Conservation (phyloP, 2,797 vertebrate species). For the Graptemys geographica region DNA sequence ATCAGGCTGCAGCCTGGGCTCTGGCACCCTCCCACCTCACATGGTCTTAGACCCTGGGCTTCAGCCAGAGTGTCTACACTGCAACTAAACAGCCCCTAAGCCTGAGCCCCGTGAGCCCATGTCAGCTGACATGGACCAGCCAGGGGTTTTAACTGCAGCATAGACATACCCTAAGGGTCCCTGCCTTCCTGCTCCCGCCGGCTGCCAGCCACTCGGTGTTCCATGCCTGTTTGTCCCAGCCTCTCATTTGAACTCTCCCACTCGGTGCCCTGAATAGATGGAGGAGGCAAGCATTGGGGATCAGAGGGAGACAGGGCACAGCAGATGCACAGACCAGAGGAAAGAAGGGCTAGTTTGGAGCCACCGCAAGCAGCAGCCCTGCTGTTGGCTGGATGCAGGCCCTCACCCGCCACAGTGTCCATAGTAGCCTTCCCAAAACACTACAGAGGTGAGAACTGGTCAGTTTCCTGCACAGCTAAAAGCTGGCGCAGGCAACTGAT, state of each 20-base stretch:
- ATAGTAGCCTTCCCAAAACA: neutral
- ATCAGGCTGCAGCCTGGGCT: neutral
- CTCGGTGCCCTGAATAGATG: neutral
- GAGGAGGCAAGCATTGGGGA: neutral
- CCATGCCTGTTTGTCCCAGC: neutral
- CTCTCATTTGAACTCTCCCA: neutral
- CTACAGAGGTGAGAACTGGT: accelerated
- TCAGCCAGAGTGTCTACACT: neutral
- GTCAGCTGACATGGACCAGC: neutral
- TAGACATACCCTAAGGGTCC: neutral
- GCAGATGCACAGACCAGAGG: neutral
- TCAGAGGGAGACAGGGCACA: neutral
- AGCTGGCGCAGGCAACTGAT: neutral
- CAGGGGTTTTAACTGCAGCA: neutral
- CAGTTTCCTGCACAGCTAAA: conserved; percentile 57
- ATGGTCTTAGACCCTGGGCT: neutral
- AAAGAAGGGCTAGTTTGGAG: conserved; percentile 1
- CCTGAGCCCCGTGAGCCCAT: neutral
- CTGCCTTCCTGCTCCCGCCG: neutral
- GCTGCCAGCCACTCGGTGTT: neutral
- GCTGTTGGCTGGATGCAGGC: accelerated
- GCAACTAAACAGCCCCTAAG: neutral
- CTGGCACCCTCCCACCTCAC: neutral
- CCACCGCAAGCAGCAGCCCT: neutral
- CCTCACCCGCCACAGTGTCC: neutral